phyloP scores from a whole-genome alignment of 2,888 invertebrate genomes.

The Andricus quercusramuli region DNA sequence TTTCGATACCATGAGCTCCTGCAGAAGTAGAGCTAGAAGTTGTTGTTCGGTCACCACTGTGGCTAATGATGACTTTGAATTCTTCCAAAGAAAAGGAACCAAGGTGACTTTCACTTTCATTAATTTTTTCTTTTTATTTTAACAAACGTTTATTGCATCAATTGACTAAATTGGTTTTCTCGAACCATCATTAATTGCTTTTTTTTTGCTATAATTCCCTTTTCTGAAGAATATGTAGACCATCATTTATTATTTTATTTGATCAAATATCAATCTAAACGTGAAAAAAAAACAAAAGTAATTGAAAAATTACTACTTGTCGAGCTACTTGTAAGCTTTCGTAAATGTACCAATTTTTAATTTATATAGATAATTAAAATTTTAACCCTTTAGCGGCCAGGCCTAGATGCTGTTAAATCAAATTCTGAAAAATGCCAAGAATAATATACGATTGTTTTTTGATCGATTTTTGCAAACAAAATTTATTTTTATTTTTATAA shows the following conservation, averaged over 20 bases:
- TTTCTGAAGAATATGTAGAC: not conserved
- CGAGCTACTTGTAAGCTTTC: no score
- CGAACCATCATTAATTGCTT: no score
- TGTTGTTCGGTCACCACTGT: conserved; percentile 83
- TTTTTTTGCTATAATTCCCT: not conserved
- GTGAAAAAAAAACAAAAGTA: not conserved
- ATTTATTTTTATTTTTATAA: no score
- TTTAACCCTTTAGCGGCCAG: no score
- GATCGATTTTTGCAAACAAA: no score
- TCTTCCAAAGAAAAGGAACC: conserved; percentile 79
- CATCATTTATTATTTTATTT: not conserved
- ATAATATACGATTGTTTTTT: no score
- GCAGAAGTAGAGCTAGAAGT: conserved; percentile 78
- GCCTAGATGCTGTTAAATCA: no score
- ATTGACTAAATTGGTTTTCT: not conserved
- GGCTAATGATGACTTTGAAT: conserved; percentile 84
- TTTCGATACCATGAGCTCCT: conserved; percentile 77
- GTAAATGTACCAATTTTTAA: no score
- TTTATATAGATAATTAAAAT: no score
- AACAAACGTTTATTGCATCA: not conserved
- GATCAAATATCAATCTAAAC: not conserved
- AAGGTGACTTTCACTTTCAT: conserved; percentile 64
- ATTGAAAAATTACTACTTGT: no score
- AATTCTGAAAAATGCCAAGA: no score
- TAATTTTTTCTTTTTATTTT: conserved; percentile 19